Percentiles rank a stretch among this genome's conserved stretches.
Conservation (phyloP, 2,888 invertebrate genomes). For the Tetropium fuscum region DNA sequence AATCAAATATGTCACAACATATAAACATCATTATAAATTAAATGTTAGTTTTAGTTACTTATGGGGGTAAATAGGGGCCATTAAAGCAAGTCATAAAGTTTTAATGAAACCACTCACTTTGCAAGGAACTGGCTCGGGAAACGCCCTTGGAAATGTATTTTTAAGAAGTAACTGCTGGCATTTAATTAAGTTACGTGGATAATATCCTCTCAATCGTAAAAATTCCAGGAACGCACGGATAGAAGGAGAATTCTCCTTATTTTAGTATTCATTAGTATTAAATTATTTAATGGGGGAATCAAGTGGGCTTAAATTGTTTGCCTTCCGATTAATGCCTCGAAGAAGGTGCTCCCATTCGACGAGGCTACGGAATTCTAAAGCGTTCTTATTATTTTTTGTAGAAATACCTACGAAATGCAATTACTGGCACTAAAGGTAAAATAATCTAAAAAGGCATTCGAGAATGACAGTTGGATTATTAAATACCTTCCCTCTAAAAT, state of each 20-base stretch:
- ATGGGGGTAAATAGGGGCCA: no score
- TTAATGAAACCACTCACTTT: no score
- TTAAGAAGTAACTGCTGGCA: not conserved
- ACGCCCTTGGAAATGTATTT: not conserved
- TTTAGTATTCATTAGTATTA: constrained; percentile 26
- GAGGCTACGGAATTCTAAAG: not conserved
- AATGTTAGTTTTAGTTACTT: no score
- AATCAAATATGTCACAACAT: no score
- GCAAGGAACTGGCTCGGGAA: not conserved
- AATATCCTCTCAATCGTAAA: constrained; percentile 19
- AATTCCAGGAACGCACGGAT: constrained; percentile 21
- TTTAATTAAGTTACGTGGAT: constrained; percentile 26
- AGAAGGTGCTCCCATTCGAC: not conserved
- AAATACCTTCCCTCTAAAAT: no score
- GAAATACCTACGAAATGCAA: not conserved
- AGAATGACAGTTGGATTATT: no score
- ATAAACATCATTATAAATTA: no score
- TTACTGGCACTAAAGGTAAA: not conserved
- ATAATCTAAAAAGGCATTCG: no score
- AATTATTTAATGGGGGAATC: constrained; percentile 18
- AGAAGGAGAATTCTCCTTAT: constrained; percentile 13
- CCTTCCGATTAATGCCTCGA: constrained; percentile 2
- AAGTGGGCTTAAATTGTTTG: constrained; percentile 14
- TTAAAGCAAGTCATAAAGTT: no score
- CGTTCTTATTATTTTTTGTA: not conserved